Percentiles rank a stretch among this genome's conserved stretches.
phyloP scores from a whole-genome alignment of 2,888 invertebrate species.

The Ormia ochracea region DNA sequence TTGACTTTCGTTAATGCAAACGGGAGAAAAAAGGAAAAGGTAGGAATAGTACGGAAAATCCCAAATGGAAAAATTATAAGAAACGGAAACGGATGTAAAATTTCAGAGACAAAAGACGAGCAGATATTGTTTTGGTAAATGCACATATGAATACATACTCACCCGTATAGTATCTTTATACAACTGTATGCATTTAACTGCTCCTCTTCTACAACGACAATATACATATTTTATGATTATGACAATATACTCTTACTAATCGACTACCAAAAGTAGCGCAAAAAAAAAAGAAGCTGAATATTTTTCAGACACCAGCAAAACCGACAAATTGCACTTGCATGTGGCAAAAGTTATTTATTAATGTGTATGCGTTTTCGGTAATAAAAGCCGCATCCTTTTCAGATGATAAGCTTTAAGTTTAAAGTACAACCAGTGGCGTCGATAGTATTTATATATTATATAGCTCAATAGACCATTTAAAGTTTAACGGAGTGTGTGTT shows the following conservation, averaged over 20 bases:
- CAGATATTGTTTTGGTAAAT: slow-evolving; percentile 36
- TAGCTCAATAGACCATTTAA: no score
- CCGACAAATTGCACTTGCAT: slow-evolving; percentile 27
- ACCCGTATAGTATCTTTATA: no score
- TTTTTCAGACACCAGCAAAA: background rate
- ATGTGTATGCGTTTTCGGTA: background rate
- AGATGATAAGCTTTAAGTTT: slow-evolving; percentile 32
- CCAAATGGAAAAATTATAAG: slow-evolving; percentile 3
- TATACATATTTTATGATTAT: slow-evolving; percentile 43
- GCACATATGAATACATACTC: slow-evolving; percentile 39
- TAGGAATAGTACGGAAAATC: background rate
- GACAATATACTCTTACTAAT: slow-evolving; percentile 48
- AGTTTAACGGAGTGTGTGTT: no score
- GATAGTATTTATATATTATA: background rate
- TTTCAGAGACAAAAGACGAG: slow-evolving; percentile 44
- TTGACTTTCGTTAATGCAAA: slow-evolving; percentile 25
- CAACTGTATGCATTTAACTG: no score
- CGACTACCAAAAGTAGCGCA: no score
- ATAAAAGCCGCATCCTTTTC: slow-evolving; percentile 40
- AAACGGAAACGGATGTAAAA: slow-evolving; percentile 56
- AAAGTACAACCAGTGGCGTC: background rate
- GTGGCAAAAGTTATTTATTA: slow-evolving; percentile 19
- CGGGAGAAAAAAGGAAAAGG: background rate
- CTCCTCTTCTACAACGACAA: background rate
- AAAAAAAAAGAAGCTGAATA: background rate